A percentile compares a stretch with the other conserved stretches of the same genome.
phyloP scores from a whole-genome alignment of 2,888 invertebrate species.

The Trachelus troglodyta region DNA sequence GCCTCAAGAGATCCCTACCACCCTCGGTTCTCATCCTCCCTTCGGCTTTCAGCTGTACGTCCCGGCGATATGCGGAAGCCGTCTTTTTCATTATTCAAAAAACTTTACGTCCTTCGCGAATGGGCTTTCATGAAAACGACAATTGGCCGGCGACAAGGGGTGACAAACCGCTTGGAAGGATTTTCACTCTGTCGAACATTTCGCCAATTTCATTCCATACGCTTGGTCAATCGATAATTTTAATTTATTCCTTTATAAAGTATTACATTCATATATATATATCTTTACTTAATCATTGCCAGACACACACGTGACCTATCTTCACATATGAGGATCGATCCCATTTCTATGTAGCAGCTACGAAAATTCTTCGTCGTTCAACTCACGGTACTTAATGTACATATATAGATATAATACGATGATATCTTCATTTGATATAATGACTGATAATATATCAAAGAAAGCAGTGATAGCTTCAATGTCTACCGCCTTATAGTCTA shows the following conservation, averaged over 20 bases:
- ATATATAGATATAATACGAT: neutral
- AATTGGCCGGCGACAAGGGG: neutral
- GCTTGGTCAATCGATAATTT: neutral
- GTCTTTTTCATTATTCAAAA: neutral
- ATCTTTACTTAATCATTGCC: neutral
- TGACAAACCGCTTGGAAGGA: neutral
- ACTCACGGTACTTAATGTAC: neutral
- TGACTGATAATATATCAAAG: slow-evolving; percentile 45
- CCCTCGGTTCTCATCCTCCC: neutral
- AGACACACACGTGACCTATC: neutral
- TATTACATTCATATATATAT: neutral
- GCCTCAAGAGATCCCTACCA: neutral
- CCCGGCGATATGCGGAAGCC: neutral
- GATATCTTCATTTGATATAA: neutral
- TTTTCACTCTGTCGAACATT: neutral
- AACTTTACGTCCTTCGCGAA: neutral
- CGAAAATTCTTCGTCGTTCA: neutral
- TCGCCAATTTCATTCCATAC: neutral
- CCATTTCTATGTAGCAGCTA: neutral
- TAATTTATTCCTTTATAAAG: neutral
- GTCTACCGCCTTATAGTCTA: neutral
- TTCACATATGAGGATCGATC: neutral
- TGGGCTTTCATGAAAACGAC: neutral
- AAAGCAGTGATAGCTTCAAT: slow-evolving; percentile 47
- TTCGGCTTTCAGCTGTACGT: neutral